A percentile compares a stretch with the other conserved stretches of the same genome.
Conservation (phyloP, 2,797 vertebrate genomes). For the Gymnothorax javanicus region DNA sequence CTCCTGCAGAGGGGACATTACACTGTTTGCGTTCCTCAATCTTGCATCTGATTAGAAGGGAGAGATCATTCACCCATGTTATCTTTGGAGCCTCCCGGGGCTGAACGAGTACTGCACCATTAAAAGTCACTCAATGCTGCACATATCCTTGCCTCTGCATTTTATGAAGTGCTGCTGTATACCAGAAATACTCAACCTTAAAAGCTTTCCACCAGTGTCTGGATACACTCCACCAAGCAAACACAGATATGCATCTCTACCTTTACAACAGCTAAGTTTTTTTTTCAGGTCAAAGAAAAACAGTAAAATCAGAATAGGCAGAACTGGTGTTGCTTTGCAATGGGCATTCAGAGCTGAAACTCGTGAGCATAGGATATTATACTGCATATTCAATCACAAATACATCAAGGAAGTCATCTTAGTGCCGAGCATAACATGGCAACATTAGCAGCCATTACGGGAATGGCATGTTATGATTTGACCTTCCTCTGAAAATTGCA, state of each 20-base stretch:
- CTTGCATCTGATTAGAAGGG: background rate
- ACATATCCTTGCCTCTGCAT: background rate
- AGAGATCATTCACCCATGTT: slow-evolving; percentile 42
- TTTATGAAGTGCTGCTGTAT: slow-evolving; percentile 45
- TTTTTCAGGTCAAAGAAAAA: background rate
- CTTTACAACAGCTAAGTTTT: background rate
- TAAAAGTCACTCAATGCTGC: slow-evolving; percentile 22
- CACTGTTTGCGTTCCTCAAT: slow-evolving; percentile 12
- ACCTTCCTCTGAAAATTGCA: background rate
- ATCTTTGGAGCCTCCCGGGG: slow-evolving; percentile 21
- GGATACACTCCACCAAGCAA: slow-evolving; percentile 39
- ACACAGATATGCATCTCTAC: slow-evolving; percentile 42
- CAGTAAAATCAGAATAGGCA: background rate
- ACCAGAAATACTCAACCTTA: slow-evolving; percentile 53
- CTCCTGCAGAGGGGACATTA: background rate
- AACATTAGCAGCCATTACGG: background rate
- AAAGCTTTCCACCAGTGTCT: slow-evolving; percentile 59
- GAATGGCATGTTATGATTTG: background rate
- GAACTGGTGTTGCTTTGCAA: background rate
- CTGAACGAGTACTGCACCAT: slow-evolving; percentile 37
- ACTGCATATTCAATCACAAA: background rate
- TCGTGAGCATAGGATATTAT: background rate
- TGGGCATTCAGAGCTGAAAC: background rate
- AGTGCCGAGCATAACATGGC: background rate
- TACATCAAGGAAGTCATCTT: background rate